Base-by-base conservation (phyloP, 2,888 invertebrate species). In the Coelopa pilipes region DNA sequence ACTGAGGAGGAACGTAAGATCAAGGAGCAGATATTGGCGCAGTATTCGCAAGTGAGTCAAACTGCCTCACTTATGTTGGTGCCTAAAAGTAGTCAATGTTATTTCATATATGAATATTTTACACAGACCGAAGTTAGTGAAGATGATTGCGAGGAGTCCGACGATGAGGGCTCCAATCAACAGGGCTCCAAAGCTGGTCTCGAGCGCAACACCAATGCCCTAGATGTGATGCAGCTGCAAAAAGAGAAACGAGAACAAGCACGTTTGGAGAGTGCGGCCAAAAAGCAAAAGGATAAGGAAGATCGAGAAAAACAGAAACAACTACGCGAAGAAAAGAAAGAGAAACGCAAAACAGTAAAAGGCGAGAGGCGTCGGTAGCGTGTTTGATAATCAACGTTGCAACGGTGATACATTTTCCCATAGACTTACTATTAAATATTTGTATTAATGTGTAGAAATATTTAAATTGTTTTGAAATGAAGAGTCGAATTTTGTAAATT, bases 281-380 rank as follows among this genome's bases (percentile, higher is more conserved):
- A 98, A 86, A 96, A 96, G 83, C 96, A 96, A 80, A 96, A 95
- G 83, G 97, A 98, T 82, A 96, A 94, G 88, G 96, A 96, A 84
- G 97, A 97, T 83, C 91, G 95, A 92, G 96, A 96, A 83, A 96
- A 95, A 81, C 97, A 97, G 86, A 96, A 96, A 84, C 94, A 95
- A 86, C 87, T 94, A 74, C 93, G 92, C 81, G 95, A 96, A 85
- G 97, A 97, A 63, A 95, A 96, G 81, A 97, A 97, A 83, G 97
- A 97, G 85, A 97, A 97, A 84, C 93, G 97, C 70, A 96, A 95
- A 87, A 96, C 97, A 83, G 94, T 95, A 85, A 97, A 97, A 89
- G 95, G 95, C 49, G 97, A 98, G 88, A 90, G 95, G 81, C 92
- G 94, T 83, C 93, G 96, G 92, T 96, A 87, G 62, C 45, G 62